Evolutionary conservation across 2,797 vertebrate species (phyloP).

Genomic region (Triplophysa bombifrons): DNA sequence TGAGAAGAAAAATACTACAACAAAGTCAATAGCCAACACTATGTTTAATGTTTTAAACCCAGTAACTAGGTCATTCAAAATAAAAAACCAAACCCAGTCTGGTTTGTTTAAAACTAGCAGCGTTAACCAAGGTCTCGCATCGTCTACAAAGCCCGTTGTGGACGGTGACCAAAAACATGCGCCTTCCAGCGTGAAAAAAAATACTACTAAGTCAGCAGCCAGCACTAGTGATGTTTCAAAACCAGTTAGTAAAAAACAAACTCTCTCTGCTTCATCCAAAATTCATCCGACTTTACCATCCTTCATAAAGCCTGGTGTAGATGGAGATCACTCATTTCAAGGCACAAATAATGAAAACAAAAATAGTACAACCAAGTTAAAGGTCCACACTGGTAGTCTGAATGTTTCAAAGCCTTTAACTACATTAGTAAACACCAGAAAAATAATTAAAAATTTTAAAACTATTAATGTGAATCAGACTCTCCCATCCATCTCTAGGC

Average conservation of each 20-base stretch:
- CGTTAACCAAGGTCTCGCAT: background rate
- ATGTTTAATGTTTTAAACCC: background rate
- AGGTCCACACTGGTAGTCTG: slow-evolving; percentile 3
- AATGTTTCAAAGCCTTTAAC: slow-evolving; percentile 6
- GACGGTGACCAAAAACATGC: slow-evolving; percentile 1
- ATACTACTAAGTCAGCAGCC: slow-evolving; percentile 43
- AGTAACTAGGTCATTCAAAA: slow-evolving; percentile 7
- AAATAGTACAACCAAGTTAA: slow-evolving; percentile 65
- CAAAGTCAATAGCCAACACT: background rate
- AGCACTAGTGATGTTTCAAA: slow-evolving; percentile 48
- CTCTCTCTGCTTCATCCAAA: slow-evolving; percentile 17
- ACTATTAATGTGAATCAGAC: background rate
- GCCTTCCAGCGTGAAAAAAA: slow-evolving; percentile 62
- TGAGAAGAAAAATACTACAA: slow-evolving; percentile 67
- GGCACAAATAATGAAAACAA: slow-evolving; percentile 58
- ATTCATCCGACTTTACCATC: slow-evolving; percentile 29
- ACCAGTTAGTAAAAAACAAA: slow-evolving; percentile 53
- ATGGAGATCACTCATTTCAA: slow-evolving; percentile 13
- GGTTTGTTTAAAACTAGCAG: slow-evolving; percentile 6
- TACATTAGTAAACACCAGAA: background rate
- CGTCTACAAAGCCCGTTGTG: background rate
- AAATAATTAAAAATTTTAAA: background rate
- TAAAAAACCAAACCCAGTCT: slow-evolving; percentile 4
- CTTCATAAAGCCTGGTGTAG: slow-evolving; percentile 16
- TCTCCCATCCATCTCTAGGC: background rate